phyloP scores from a whole-genome alignment of 2,113 vertebrate species.

The Varanus salvator region DNA sequence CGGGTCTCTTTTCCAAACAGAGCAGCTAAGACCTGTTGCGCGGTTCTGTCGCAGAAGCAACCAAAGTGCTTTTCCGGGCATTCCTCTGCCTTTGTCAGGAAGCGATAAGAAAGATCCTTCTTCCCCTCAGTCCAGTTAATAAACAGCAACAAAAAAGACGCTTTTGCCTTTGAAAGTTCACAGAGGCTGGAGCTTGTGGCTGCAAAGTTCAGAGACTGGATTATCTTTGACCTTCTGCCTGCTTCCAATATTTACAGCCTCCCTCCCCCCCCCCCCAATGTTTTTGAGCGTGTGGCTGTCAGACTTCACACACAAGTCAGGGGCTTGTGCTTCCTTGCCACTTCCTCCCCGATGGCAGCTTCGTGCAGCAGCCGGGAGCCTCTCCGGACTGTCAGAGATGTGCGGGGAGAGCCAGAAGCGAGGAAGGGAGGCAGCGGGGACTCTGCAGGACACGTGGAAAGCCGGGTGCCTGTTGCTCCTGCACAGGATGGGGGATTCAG shows the following conservation, averaged over 20 bases:
- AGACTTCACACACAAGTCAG: constrained; percentile 34
- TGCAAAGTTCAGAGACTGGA: constrained; percentile 68
- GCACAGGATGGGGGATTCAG: not conserved
- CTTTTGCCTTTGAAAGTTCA: constrained; percentile 62
- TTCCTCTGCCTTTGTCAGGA: constrained; percentile 22
- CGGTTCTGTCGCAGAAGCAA: not conserved
- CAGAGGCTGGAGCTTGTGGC: constrained; percentile 61
- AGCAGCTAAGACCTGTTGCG: not conserved
- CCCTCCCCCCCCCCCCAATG: constrained; percentile 40
- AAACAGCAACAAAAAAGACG: constrained; percentile 49
- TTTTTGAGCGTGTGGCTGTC: constrained; percentile 33
- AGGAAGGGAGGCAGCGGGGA: not conserved
- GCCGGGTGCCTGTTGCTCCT: not conserved
- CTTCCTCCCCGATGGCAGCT: constrained; percentile 9
- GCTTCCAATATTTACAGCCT: constrained; percentile 48
- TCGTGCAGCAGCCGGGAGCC: not conserved
- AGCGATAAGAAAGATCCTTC: constrained; percentile 53
- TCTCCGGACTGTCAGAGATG: not conserved
- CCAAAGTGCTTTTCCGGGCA: not conserved
- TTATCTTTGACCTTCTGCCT: constrained; percentile 67
- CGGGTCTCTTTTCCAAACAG: not conserved
- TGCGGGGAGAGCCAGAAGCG: not conserved
- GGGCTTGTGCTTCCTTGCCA: constrained; percentile 22
- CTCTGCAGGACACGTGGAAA: not conserved
- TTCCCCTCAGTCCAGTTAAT: constrained; percentile 55